Evolutionary conservation across 1,140 invertebrate species (phyloP), one percentile per base, ranked within the genome.

Genomic region (Homarus americanus): DNA sequence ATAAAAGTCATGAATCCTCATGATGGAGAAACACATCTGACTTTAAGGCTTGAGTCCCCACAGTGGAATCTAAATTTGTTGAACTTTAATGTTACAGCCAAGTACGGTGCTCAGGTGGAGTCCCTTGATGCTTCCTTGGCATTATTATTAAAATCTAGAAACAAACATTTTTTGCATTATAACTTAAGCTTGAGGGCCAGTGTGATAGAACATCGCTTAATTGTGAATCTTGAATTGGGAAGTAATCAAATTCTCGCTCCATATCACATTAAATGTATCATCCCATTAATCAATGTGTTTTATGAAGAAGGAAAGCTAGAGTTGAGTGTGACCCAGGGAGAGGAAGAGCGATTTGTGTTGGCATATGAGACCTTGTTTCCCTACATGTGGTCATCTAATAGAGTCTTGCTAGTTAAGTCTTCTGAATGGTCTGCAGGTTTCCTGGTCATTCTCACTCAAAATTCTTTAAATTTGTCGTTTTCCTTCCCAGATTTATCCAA

Each of bases 231-330:
- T n/a, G 36, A 82, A 36, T 63, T 82, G 63, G 44, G 34, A 63
- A 24, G 28, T 63, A 32, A 63, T 63, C 63, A 32, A 12, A 69
- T 0, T 69, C 5, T 32, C 9, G 63, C n/a, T 32, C 63, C n/a
- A 32, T 69, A 69, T 32, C 28, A 69, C 28, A 32, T 69, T 28
- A 69, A 7, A 0, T 28, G n/a, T 69, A 24, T 69, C 10, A 38
- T 83, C 34, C 82, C 82, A 15, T 9, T 36, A 32, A 5, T 20
- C 1, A 83, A 83, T 40, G 40, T 83, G 32, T 69, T 83, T 40
- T 28, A 38, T 66, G 63, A 83, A n/a, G 49, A 83, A 66, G 58
- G n/a, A 17, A 83, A 69, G 34, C n/a, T 79, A 44, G 76, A 41
- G 24, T 41, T 79, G n/a, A 5, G 7, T 41, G 49, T 79, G 24